Percentiles rank a stretch among this genome's conserved stretches.
phyloP scores from a whole-genome alignment of 2,888 invertebrate genomes.

The Megaustenia siamemsis region DNA sequence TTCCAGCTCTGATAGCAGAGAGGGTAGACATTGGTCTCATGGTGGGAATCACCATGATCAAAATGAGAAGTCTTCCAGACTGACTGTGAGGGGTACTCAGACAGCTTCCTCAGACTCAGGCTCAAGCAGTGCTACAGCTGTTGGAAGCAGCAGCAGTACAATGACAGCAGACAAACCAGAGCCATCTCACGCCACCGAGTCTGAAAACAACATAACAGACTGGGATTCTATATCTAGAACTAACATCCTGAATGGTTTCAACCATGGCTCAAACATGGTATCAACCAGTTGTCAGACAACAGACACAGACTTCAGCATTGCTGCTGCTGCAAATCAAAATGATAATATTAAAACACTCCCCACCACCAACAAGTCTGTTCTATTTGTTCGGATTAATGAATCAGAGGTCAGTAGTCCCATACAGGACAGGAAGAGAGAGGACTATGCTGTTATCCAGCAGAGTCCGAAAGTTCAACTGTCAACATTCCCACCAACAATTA shows the following conservation, averaged over 20 bases:
- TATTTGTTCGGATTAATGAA: neutral
- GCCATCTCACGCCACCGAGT: neutral
- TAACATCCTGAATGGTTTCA: constrained; percentile 23
- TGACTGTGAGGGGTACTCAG: constrained; percentile 19
- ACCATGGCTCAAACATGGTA: neutral
- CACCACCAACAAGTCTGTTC: neutral
- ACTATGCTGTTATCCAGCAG: neutral
- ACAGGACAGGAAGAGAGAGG: neutral
- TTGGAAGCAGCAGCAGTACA: constrained; percentile 10
- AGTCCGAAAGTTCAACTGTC: constrained; percentile 31
- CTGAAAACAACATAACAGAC: constrained; percentile 38
- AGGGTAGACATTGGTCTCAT: neutral
- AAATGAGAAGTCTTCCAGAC: neutral
- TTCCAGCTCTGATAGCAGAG: constrained; percentile 25
- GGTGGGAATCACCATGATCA: neutral
- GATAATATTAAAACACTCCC: neutral
- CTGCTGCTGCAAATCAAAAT: neutral
- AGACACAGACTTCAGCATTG: constrained; percentile 33
- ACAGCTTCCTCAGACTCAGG: constrained; percentile 45
- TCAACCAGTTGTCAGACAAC: constrained; percentile 35
- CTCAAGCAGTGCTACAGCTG: constrained; percentile 44
- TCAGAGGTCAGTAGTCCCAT: neutral
- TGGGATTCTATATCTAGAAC: constrained; percentile 44
- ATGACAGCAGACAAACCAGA: constrained; percentile 17
- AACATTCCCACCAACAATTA: constrained; percentile 28